phyloP scores from a whole-genome alignment of 1,140 invertebrate species.

The Neelides sp. region DNA sequence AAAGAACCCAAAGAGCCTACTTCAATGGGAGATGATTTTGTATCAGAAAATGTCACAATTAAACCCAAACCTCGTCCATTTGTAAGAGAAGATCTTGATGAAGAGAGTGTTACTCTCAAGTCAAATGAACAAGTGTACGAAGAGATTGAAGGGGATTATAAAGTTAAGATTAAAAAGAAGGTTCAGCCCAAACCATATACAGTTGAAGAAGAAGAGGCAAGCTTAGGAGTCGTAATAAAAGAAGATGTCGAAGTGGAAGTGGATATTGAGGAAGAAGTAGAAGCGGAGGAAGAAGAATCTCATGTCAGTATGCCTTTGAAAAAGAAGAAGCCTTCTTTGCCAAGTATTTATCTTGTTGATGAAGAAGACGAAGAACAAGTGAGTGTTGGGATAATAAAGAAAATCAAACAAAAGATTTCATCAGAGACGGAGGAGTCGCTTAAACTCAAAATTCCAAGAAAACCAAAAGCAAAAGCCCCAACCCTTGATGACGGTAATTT shows the following conservation, averaged over 20 bases:
- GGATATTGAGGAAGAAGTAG: slow-evolving; percentile 17
- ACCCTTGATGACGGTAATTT: slow-evolving; percentile 18
- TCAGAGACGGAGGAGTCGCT: slow-evolving; percentile 26
- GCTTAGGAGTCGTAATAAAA: slow-evolving; percentile 10
- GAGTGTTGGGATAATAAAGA: slow-evolving; percentile 26
- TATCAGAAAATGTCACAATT: slow-evolving; percentile 24
- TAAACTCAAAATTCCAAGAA: slow-evolving; percentile 24
- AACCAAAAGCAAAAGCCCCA: slow-evolving; percentile 23
- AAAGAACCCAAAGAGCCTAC: background rate
- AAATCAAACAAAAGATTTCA: too few relatives aligned
- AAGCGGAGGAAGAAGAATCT: slow-evolving; percentile 32
- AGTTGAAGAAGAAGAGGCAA: slow-evolving; percentile 30
- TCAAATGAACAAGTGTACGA: slow-evolving; percentile 30
- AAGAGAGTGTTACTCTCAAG: slow-evolving; percentile 30
- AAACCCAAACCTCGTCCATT: slow-evolving; percentile 14
- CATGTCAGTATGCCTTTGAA: slow-evolving; percentile 31
- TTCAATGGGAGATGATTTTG: slow-evolving; percentile 16
- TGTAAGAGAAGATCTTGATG: slow-evolving; percentile 17
- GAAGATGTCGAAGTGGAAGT: slow-evolving; percentile 20
- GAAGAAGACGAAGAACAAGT: slow-evolving; percentile 32
- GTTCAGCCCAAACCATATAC: slow-evolving; percentile 12
- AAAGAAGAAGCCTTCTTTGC: slow-evolving; percentile 25
- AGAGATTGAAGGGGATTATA: slow-evolving; percentile 31
- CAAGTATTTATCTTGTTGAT: slow-evolving; percentile 23
- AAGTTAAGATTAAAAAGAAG: slow-evolving; percentile 25